Evolutionary conservation across 2,797 vertebrate genomes (phyloP), one percentile per base, ranked within the genome.

Genomic region (Pangasius larnaudii): DNA sequence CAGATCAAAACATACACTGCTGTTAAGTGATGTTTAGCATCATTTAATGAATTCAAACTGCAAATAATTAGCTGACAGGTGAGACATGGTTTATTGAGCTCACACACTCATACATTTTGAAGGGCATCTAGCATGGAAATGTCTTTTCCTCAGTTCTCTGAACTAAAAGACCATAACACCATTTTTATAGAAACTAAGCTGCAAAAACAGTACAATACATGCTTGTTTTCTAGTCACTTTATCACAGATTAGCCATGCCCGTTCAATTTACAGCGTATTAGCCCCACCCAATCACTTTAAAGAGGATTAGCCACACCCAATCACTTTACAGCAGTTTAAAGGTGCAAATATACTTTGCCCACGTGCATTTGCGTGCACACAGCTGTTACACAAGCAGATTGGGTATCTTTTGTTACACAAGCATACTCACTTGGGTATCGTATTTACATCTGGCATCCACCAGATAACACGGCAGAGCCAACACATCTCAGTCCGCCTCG

Each of bases 31-130:
- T 39, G 61, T 53, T 85, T 85, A 87, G 85, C 49, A 51, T 42
- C 22, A 69, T 53, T 80, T 90, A 90, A 87, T 74, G 81, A 59
- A 61, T 78, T 86, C 46, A 36, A 75, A 33, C 30, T 27, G 19
- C 67, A 85, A 89, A 86, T 87, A 83, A 91, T 87, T 77, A 49
- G 27, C 39, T 33, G 36, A 24, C 51, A 59, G 61, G 72, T 63
- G 39, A 81, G 56, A 59, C 78, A 1, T 5, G 36, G 36, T n/a
- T 63, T n/a, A 46, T 46, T 16, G 19, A n/a, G 58, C 13, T 42
- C 30, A 22, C 16, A 18, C 27, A 2, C 13, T 18, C n/a, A 10
- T 2, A 10, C 30, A 5, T 14, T 27, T 2, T 56, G 22, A 56
- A 56, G n/a, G 49, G 18, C 51, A 36, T 22, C 9, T 10, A 22